A percentile compares a stretch with the other conserved stretches of the same genome.
These are phyloP conservation scores for Aproaerema taeniolella DNA, from an alignment of 2,888 invertebrate genomes.

Conservation along the genomic window DNA sequence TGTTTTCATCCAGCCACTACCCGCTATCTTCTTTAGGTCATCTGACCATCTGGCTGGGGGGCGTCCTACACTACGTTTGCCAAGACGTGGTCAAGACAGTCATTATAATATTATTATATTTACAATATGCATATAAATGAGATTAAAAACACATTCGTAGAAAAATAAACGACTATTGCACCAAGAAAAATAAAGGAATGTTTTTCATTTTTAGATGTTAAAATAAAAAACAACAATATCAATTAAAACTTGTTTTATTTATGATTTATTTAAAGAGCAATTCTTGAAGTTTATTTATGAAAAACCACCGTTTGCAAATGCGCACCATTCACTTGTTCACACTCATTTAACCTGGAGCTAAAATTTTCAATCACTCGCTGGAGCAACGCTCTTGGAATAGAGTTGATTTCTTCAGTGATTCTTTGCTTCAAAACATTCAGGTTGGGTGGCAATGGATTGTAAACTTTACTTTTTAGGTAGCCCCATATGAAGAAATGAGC, in stretches of 20 bases:
- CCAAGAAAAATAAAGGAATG: too few species aligned
- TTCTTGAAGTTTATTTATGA: constrained; percentile 4
- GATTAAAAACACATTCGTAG: too few species aligned
- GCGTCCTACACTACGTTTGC: too few species aligned
- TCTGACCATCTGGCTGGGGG: too few species aligned
- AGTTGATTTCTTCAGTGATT: constrained; percentile 3
- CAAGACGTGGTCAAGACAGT: too few species aligned
- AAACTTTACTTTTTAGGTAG: constrained; percentile 17
- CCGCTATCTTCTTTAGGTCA: too few species aligned
- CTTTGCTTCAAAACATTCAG: neutral
- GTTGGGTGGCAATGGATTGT: constrained; percentile 14
- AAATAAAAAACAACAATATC: constrained; percentile 9
- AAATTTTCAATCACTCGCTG: constrained; percentile 3
- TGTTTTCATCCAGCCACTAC: too few species aligned
- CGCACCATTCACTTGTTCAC: neutral
- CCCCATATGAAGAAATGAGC: constrained; percentile 7
- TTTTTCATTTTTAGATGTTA: too few species aligned
- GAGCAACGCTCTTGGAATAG: neutral
- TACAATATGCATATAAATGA: too few species aligned
- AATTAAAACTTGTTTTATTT: constrained; percentile 16
- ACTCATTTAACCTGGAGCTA: neutral
- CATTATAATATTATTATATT: too few species aligned
- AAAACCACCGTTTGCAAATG: constrained; percentile 5
- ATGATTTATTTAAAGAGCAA: constrained; percentile 15
- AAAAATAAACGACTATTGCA: too few species aligned